Base-by-base conservation (phyloP, 2,888 invertebrate genomes). In the Cerceris ruficornis region DNA sequence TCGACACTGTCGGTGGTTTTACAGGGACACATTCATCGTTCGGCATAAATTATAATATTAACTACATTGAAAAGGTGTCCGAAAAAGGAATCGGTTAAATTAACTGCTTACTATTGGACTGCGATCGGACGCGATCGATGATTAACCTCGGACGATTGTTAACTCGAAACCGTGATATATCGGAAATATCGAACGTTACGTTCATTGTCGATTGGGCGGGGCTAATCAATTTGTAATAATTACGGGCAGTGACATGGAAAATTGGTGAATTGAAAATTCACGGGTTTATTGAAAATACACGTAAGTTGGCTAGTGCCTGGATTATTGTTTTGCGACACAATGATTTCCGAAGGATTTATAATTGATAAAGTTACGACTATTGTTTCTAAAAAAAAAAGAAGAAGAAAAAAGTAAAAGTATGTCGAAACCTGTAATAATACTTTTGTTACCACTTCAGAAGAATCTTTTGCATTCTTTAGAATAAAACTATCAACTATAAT, bases 41-140 rank as follows among this genome's bases (percentile, higher is more conserved):
- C 17, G 69, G 69, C 62, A 81, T 76, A 76, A 80, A 76, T 76
- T 76, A 81, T 61, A 75, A 62, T 66, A 17, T 69, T 72, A 80
- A 80, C 72, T 52, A 75, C 68, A 62, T 15, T 43, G 60, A 8
- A 62, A 50, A 72, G 58, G 54, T 71, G 78, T 60, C 69, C 67
- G 39, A 75, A 80, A 60, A 42, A 42, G 68, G 7, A 49, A 28
- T 77, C 69, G 58, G 17, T 41, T 60, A 65, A 71, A 57, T 60
- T 55, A 50, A 55, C 55, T 17, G 17, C 11, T 17, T 28, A 28
- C 28, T 28, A 28, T 28, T 28, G 28, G 28, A 28, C 28, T 28
- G 28, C 28, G 28, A 49, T 49, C 1, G 28, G 4, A 28, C 28
- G 28, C 28, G 1, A 28, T 28, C 28, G 28, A 28, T 28, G 28